Percentiles rank a stretch among this genome's conserved stretches.
These are phyloP conservation scores for Drosophila austrosaltans DNA, from an alignment of 2,888 invertebrate genomes.

Conservation along the genomic window DNA sequence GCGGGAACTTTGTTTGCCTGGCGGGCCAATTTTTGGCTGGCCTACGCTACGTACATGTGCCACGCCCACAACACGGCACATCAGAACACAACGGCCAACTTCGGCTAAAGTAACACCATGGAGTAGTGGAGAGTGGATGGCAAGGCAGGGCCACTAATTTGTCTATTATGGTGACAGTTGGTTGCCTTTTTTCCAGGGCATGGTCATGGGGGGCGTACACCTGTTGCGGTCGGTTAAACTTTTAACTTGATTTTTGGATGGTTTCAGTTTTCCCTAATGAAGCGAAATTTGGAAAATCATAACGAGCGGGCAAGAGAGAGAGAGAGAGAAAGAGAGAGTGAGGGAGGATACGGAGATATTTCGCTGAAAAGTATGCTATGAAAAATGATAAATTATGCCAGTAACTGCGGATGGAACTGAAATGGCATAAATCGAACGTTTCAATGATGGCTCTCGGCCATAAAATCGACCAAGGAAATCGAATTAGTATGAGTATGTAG, in stretches of 20 bases:
- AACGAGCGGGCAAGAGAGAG: neutral
- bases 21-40: constrained; percentile 6
- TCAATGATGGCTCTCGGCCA: constrained; percentile 7
- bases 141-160: constrained; percentile 62
- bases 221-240: constrained; percentile 69
- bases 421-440: constrained; percentile 18
- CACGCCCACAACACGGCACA: constrained; percentile 13
- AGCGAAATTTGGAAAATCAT: constrained; percentile 4
- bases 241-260: constrained; percentile 55
- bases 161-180: constrained; percentile 60
- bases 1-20: constrained; percentile 5
- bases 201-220: constrained; percentile 38
- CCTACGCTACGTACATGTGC: constrained; percentile 17
- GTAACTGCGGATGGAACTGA: constrained; percentile 2
- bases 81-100: neutral
- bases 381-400: constrained; percentile 60
- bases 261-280: constrained; percentile 16
- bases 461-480: constrained; percentile 40
- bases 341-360: neutral
- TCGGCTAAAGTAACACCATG: neutral
- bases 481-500: constrained; percentile 48
- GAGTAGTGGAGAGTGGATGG: neutral
- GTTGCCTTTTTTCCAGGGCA: constrained; percentile 19
- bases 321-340: neutral
- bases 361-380: constrained; percentile 54